Conservation (phyloP, 1,140 invertebrate species). For the Lucilia cuprina region DNA sequence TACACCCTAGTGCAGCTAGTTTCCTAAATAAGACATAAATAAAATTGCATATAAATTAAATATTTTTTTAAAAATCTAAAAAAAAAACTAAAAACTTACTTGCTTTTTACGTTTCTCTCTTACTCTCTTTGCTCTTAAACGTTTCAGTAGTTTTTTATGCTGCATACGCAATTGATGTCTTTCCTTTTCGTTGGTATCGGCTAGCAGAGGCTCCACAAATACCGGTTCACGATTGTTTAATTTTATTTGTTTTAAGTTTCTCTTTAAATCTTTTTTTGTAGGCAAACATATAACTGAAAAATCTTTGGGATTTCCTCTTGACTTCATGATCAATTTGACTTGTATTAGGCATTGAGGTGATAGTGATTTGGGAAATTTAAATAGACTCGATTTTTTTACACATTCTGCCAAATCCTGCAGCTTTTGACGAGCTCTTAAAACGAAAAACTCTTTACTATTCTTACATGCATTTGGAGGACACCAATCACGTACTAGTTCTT, state of each 20-base stretch:
- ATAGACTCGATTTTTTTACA: slow-evolving; percentile 21
- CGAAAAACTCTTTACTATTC: slow-evolving; percentile 60
- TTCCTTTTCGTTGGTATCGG: slow-evolving; percentile 67
- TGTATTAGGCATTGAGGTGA: slow-evolving; percentile 62
- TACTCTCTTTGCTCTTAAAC: slow-evolving; percentile 66
- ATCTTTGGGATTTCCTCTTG: slow-evolving; percentile 64
- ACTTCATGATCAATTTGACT: slow-evolving; percentile 64
- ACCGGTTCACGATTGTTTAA: slow-evolving; percentile 59
- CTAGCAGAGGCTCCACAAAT: slow-evolving; percentile 66
- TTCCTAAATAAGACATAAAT: slow-evolving; percentile 43
- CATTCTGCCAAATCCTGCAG: slow-evolving; percentile 59
- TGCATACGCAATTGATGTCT: slow-evolving; percentile 67
- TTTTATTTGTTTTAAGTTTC: slow-evolving; percentile 61
- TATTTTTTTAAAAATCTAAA: not conserved
- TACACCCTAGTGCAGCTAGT: slow-evolving; percentile 51
- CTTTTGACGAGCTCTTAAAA: slow-evolving; percentile 66
- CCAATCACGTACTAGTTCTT: slow-evolving; percentile 76
- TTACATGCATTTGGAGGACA: not conserved
- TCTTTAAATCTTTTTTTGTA: slow-evolving; percentile 65
- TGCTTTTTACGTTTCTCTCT: slow-evolving; percentile 63
- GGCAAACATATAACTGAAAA: slow-evolving; percentile 75
- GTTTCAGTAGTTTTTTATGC: slow-evolving; percentile 70
- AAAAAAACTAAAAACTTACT: slow-evolving; percentile 5
- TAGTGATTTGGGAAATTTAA: slow-evolving; percentile 34
- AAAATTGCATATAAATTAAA: not conserved